Evolutionary conservation across 2,888 invertebrate species (phyloP).

Genomic region (Steromphala cineraria): DNA sequence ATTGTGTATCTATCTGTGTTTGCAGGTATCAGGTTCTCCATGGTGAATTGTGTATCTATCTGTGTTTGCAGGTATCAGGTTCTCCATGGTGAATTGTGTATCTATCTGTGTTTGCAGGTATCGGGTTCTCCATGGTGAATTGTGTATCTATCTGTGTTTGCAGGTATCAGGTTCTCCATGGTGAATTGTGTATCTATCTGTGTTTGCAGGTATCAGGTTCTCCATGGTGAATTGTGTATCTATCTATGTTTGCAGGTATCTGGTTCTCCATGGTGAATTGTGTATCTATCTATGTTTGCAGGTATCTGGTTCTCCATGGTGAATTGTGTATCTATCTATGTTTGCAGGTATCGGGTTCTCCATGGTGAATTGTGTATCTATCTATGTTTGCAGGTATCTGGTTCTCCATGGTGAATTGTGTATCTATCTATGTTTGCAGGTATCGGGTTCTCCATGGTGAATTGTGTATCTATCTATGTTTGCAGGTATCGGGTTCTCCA

Average conservation of each 20-base stretch:
- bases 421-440: no score
- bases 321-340: not conserved
- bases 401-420: slow-evolving; percentile 64
- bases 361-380: slow-evolving; percentile 58
- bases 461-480: no score
- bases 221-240: slow-evolving; percentile 61
- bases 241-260: slow-evolving; percentile 70
- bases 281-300: no score
- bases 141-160: no score
- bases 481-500: slow-evolving; percentile 71
- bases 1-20: no score
- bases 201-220: slow-evolving; percentile 71
- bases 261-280: slow-evolving; percentile 70
- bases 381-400: slow-evolving; percentile 73
- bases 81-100: slow-evolving; percentile 62
- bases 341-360: slow-evolving; percentile 72
- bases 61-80: slow-evolving; percentile 72
- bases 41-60: slow-evolving; percentile 55
- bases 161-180: slow-evolving; percentile 73
- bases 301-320: slow-evolving; percentile 74
- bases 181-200: slow-evolving; percentile 42
- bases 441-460: slow-evolving; percentile 72
- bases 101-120: no score
- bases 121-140: slow-evolving; percentile 71
- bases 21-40: slow-evolving; percentile 71